Percentiles rank a stretch among this genome's conserved stretches.
Evolutionary conservation across 2,888 invertebrate species (phyloP).

Genomic region (Hyppa rectilinea): DNA sequence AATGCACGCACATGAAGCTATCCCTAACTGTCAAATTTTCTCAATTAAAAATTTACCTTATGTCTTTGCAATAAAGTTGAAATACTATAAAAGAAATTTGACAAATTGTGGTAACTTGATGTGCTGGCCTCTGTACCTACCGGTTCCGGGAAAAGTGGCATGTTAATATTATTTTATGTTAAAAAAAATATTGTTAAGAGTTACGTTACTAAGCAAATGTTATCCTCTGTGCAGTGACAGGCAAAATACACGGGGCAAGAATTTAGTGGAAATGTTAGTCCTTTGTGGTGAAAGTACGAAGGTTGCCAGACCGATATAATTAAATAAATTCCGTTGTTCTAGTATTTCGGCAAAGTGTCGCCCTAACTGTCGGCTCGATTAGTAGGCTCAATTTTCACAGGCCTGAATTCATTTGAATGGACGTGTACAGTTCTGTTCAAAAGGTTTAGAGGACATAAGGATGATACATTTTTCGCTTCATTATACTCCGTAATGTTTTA

Average conservation of each 20-base stretch:
- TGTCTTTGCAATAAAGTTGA: no score
- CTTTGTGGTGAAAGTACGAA: slow-evolving; percentile 29
- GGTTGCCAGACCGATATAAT: slow-evolving; percentile 53
- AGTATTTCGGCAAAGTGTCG: slow-evolving; percentile 46
- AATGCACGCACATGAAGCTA: no score
- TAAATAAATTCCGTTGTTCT: slow-evolving; percentile 58
- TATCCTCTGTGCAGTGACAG: not conserved
- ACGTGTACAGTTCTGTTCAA: slow-evolving; percentile 20
- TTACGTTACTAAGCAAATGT: no score
- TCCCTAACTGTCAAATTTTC: no score
- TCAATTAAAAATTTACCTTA: no score
- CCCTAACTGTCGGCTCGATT: slow-evolving; percentile 39
- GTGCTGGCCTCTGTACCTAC: no score
- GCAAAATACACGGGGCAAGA: slow-evolving; percentile 3
- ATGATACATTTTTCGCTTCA: no score
- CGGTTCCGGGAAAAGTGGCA: not conserved
- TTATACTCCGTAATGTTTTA: no score
- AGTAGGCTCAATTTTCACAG: slow-evolving; percentile 45
- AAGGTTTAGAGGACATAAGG: slow-evolving; percentile 1
- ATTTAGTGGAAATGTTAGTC: slow-evolving; percentile 27
- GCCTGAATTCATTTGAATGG: slow-evolving; percentile 37
- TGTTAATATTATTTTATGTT: not conserved
- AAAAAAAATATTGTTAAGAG: not conserved
- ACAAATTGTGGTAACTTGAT: no score
- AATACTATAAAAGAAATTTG: no score